Percentiles rank a stretch among this genome's conserved stretches.
Evolutionary conservation across 2,797 vertebrate genomes (phyloP).

Genomic region (Danio kyathit): DNA sequence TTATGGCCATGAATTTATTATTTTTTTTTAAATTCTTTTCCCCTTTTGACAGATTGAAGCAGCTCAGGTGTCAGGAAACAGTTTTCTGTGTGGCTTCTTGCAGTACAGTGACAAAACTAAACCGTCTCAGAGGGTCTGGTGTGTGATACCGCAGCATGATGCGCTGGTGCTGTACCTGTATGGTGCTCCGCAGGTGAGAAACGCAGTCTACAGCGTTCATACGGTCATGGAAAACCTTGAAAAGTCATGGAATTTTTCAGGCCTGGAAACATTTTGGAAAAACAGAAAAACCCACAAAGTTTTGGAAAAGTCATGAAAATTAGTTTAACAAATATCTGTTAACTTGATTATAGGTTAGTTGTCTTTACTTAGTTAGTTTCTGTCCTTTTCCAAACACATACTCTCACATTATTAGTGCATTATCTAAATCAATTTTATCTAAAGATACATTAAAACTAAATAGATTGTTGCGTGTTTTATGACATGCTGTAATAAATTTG

Average conservation of each 20-base stretch:
- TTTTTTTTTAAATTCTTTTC: neutral
- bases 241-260: too few species aligned
- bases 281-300: neutral
- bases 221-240: too few species aligned
- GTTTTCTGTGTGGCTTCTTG: slow-evolving; percentile 87
- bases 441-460: too few species aligned
- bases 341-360: too few species aligned
- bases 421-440: too few species aligned
- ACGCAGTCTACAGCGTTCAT: neutral
- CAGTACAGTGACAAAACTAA: slow-evolving; percentile 86
- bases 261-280: neutral
- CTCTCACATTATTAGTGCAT: too few species aligned
- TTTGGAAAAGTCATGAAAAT: too few species aligned
- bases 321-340: too few species aligned
- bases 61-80: slow-evolving; percentile 79
- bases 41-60: slow-evolving; percentile 79
- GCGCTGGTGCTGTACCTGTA: slow-evolving; percentile 86
- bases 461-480: too few species aligned
- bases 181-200: slow-evolving; percentile 84
- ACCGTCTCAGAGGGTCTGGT: slow-evolving; percentile 88
- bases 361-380: too few species aligned
- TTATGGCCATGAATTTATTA: neutral
- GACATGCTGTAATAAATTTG: too few species aligned
- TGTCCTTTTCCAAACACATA: too few species aligned
- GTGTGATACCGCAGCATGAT: slow-evolving; percentile 84